Conservation (phyloP, 2,113 vertebrate species). For the Mellivora capensis region DNA sequence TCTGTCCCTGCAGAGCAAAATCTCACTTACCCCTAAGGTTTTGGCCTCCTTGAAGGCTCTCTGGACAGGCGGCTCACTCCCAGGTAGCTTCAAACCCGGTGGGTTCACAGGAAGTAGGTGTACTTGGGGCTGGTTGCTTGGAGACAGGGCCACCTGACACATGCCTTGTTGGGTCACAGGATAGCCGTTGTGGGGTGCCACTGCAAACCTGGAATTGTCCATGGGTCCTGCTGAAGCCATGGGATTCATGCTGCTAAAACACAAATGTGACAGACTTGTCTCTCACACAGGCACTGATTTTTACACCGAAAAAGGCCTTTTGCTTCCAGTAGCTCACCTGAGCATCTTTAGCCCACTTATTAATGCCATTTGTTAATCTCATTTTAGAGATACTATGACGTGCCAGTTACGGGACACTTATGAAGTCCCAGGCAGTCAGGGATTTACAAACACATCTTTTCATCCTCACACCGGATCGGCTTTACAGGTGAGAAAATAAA, state of each 20-base stretch:
- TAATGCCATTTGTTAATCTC: not conserved
- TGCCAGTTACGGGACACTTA: not conserved
- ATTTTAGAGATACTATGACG: not conserved
- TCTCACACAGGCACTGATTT: not conserved
- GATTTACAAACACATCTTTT: not conserved
- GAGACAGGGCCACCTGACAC: not conserved
- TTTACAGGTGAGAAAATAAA: not conserved
- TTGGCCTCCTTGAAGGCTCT: conserved; percentile 32
- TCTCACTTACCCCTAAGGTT: conserved; percentile 35
- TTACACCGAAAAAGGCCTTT: not conserved
- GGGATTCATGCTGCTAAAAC: not conserved
- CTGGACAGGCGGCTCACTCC: not conserved
- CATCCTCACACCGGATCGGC: not conserved
- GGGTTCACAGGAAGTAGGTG: not conserved
- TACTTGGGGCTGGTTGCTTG: not conserved
- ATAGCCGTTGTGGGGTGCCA: not conserved
- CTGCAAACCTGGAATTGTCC: not conserved
- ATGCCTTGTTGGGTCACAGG: not conserved
- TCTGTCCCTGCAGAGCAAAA: not conserved
- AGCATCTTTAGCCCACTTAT: not conserved
- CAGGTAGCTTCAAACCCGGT: rapidly evolving
- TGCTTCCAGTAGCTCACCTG: not conserved
- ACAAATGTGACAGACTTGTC: not conserved
- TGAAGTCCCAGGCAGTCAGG: not conserved
- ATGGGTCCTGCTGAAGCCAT: not conserved